Evolutionary conservation across 2,113 vertebrate species (phyloP).

Genomic region (Shinisaurus crocodilurus): DNA sequence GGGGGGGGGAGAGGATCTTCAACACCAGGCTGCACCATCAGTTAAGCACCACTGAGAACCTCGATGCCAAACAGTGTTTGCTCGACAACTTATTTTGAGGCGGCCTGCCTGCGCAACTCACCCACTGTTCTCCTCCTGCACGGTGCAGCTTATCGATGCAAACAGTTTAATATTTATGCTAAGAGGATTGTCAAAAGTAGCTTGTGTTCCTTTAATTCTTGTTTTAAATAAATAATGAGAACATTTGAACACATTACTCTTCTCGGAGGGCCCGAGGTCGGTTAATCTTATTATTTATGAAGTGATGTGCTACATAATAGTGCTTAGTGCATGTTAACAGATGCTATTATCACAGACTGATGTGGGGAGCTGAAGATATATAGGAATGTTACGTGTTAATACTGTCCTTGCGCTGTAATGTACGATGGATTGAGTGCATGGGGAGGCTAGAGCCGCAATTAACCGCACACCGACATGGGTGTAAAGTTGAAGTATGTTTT

Average conservation of each 20-base stretch:
- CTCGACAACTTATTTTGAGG: slow-evolving; percentile 67
- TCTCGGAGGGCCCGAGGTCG: slow-evolving; percentile 92
- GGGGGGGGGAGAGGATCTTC: slow-evolving; percentile 49
- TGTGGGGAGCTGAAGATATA: slow-evolving; percentile 94
- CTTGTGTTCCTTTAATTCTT: slow-evolving; percentile 96
- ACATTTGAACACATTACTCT: slow-evolving; percentile 98
- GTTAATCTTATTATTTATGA: slow-evolving; percentile 99
- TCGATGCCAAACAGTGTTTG: slow-evolving; percentile 31
- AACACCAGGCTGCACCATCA: slow-evolving; percentile 54
- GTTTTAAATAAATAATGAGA: slow-evolving; percentile 99
- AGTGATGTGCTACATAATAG: slow-evolving; percentile 99
- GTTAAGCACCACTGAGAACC: slow-evolving; percentile 62
- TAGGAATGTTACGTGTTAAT: slow-evolving; percentile 93
- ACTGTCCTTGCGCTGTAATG: slow-evolving; percentile 87
- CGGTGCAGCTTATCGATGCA: slow-evolving; percentile 76
- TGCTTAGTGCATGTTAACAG: slow-evolving; percentile 99
- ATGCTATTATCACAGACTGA: slow-evolving; percentile 98
- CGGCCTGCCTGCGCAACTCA: slow-evolving; percentile 48
- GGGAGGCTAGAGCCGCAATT: slow-evolving; percentile 89
- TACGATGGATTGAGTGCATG: slow-evolving; percentile 85
- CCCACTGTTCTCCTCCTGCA: slow-evolving; percentile 67
- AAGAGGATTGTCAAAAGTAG: slow-evolving; percentile 88
- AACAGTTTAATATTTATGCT: slow-evolving; percentile 89
- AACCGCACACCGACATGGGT: slow-evolving; percentile 86
- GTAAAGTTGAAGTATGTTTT: slow-evolving; percentile 87